These are phyloP conservation scores for Diglossa cyanea DNA, from an alignment of 2,797 vertebrate genomes.

Conservation along the genomic window DNA sequence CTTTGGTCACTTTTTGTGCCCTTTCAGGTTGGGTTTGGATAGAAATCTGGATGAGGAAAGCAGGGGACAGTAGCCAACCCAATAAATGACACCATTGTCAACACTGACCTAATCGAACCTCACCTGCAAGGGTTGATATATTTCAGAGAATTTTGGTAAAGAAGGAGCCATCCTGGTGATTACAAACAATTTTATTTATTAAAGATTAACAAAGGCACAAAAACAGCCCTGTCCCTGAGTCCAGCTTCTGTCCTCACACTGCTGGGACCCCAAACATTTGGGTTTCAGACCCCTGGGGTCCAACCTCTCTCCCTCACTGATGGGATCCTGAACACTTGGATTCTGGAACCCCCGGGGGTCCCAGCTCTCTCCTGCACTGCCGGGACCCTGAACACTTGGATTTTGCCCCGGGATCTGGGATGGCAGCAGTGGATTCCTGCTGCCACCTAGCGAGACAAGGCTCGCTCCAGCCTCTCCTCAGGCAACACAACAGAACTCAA, in stretches of 20 bases:
- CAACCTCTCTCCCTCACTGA: not conserved
- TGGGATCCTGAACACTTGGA: not conserved
- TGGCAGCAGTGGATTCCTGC: not conserved
- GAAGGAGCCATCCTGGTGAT: not conserved
- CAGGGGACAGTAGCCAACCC: fast-evolving
- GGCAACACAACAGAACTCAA: not conserved
- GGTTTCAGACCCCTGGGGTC: not conserved
- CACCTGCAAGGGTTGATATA: fast-evolving
- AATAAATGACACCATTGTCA: fast-evolving
- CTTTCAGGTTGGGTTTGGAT: fast-evolving
- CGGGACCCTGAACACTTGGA: fast-evolving
- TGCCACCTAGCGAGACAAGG: not conserved
- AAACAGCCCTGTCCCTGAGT: not conserved
- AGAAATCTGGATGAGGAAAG: not conserved
- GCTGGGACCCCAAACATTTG: fast-evolving
- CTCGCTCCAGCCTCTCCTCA: not conserved
- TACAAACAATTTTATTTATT: not conserved
- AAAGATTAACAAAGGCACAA: not conserved
- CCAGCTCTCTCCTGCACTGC: not conserved
- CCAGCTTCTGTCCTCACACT: not conserved
- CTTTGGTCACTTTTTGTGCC: not conserved
- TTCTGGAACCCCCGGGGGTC: fast-evolving
- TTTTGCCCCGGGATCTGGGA: fast-evolving
- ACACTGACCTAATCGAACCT: not conserved
- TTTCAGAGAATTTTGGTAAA: not conserved